Conservation (phyloP, 2,888 invertebrate genomes). For the Phyto melanocephala region DNA sequence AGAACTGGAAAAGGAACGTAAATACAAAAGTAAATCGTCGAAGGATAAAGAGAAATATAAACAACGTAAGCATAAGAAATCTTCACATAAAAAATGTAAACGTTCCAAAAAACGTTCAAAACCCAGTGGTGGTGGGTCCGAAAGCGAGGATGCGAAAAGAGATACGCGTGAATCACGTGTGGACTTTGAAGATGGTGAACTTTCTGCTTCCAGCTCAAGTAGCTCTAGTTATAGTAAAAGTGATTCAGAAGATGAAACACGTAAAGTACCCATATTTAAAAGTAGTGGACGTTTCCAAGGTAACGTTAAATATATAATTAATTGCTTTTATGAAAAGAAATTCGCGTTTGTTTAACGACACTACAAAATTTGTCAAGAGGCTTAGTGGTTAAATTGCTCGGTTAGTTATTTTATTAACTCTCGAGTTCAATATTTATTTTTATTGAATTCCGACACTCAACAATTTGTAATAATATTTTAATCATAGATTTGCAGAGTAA, state of each 20-base stretch:
- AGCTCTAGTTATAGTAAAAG: conserved; percentile 67
- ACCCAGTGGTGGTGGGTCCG: conserved; percentile 19
- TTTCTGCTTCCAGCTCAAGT: conserved; percentile 66
- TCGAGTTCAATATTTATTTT: too few relatives aligned
- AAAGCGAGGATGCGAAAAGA: background rate
- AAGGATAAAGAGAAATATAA: conserved; percentile 29
- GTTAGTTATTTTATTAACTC: too few relatives aligned
- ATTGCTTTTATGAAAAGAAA: conserved; percentile 68
- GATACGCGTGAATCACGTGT: background rate
- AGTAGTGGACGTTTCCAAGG: conserved; percentile 74
- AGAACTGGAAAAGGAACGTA: conserved; percentile 41
- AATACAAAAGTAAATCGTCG: conserved; percentile 55
- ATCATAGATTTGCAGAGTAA: too few relatives aligned
- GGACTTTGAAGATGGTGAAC: conserved; percentile 72
- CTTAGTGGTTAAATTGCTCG: too few relatives aligned
- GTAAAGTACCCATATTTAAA: conserved; percentile 69
- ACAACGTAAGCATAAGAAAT: conserved; percentile 29
- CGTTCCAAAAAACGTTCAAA: conserved; percentile 52
- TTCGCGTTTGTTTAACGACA: conserved; percentile 68
- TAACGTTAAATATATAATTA: conserved; percentile 48
- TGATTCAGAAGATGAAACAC: conserved; percentile 60
- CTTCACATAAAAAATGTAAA: conserved; percentile 65
- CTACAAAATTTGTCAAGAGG: too few relatives aligned
- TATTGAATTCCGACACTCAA: too few relatives aligned
- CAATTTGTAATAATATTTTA: too few relatives aligned